These are phyloP conservation scores for Rhagonycha fulva DNA, from an alignment of 2,888 invertebrate species.

Conservation along the genomic window DNA sequence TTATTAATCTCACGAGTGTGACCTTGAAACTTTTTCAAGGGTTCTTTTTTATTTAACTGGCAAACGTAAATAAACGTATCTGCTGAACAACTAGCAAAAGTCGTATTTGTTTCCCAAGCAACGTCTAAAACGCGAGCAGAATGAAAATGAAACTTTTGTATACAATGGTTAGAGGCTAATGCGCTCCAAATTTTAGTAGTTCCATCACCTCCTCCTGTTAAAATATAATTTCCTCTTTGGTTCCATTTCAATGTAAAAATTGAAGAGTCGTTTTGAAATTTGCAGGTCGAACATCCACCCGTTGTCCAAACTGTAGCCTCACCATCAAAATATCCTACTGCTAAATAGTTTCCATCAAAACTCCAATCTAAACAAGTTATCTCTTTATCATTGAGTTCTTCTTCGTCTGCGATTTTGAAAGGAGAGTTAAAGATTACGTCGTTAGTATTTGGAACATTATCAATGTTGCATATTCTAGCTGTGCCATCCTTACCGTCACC, in stretches of 20 bases:
- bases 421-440: conserved; percentile 94
- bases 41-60: conserved; percentile 87
- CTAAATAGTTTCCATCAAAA: conserved; percentile 94
- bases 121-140: conserved; percentile 97
- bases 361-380: conserved; percentile 99
- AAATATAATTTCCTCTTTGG: conserved; percentile 94
- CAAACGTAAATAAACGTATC: conserved; percentile 99
- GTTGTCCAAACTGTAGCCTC: conserved; percentile 98
- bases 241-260: conserved; percentile 99
- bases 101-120: conserved; percentile 97
- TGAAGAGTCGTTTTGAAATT: conserved; percentile 96
- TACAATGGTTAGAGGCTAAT: conserved; percentile 87
- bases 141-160: conserved; percentile 99
- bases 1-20: conserved; percentile 99
- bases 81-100: conserved; percentile 98
- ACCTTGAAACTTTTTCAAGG: conserved; percentile 96
- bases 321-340: conserved; percentile 98
- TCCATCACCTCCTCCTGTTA: conserved; percentile 94
- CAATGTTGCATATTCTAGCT: conserved; percentile 98
- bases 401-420: conserved; percentile 95
- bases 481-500: conserved; percentile 99
- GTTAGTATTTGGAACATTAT: conserved; percentile 80
- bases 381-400: conserved; percentile 98
- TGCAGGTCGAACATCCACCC: conserved; percentile 89
- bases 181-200: conserved; percentile 99